phyloP scores from a whole-genome alignment of 2,113 vertebrate genomes.

The Neolamprologus toae region DNA sequence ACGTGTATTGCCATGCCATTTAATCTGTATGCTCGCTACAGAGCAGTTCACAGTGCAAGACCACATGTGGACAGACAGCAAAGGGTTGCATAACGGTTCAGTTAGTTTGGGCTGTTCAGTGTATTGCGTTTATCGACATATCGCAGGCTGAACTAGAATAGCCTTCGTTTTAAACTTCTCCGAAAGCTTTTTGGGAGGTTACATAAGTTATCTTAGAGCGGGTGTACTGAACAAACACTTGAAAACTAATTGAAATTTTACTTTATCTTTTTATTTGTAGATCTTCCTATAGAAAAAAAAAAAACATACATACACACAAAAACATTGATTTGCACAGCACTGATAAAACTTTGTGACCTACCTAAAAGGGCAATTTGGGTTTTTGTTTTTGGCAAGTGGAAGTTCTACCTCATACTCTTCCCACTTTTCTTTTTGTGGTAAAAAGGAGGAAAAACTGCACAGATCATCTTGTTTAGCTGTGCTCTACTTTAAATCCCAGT shows the following conservation, averaged over 20 bases:
- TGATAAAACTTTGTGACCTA: not conserved
- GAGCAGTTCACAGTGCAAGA: not conserved
- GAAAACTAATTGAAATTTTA: not conserved
- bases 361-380: not conserved
- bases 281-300: not conserved
- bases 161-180: not conserved
- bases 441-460: not conserved
- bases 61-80: not conserved
- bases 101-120: not conserved
- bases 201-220: not conserved
- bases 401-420: not conserved
- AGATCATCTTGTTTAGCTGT: not conserved
- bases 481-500: not conserved
- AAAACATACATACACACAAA: not conserved
- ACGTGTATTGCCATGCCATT: not conserved
- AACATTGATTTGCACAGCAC: not conserved
- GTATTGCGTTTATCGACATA: not conserved
- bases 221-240: not conserved
- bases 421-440: not conserved
- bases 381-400: not conserved
- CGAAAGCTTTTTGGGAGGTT: not conserved
- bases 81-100: constrained; percentile 15
- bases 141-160: not conserved
- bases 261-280: not conserved
- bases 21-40: not conserved